Percentiles rank a stretch among this genome's conserved stretches.
Evolutionary conservation across 2,888 invertebrate genomes (phyloP).

Genomic region (Cryptocephalus primarius): DNA sequence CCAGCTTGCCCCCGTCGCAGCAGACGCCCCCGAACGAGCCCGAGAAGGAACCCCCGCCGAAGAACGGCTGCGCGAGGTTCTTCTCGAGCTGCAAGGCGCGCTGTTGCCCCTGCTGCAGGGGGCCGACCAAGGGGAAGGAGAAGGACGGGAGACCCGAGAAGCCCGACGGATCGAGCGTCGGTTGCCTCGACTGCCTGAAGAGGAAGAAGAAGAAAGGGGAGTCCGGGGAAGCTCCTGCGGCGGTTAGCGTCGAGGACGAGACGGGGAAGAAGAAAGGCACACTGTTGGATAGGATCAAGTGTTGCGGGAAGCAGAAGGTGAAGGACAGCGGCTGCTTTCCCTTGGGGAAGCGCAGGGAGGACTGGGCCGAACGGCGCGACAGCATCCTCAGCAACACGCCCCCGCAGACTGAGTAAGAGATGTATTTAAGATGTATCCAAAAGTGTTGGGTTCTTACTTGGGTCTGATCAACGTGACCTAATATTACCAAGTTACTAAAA

Average conservation of each 20-base stretch:
- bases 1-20: slow-evolving; percentile 21
- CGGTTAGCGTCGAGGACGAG: slow-evolving; percentile 32
- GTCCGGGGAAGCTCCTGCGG: slow-evolving; percentile 9
- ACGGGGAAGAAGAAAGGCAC: slow-evolving; percentile 28
- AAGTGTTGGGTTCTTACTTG: too few relatives aligned
- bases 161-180: slow-evolving; percentile 17
- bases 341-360: slow-evolving; percentile 30
- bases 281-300: slow-evolving; percentile 28
- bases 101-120: slow-evolving; percentile 17
- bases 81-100: slow-evolving; percentile 22
- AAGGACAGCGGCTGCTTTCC: slow-evolving; percentile 34
- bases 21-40: slow-evolving; percentile 17
- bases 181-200: slow-evolving; percentile 40
- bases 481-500: too few relatives aligned
- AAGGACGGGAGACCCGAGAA: slow-evolving; percentile 2
- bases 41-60: slow-evolving; percentile 17
- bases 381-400: slow-evolving; percentile 43
- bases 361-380: slow-evolving; percentile 43
- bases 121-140: slow-evolving; percentile 1
- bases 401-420: slow-evolving; percentile 27
- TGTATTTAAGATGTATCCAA: not conserved
- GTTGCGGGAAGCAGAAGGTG: slow-evolving; percentile 39
- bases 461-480: too few relatives aligned
- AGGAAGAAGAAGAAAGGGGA: slow-evolving; percentile 14
- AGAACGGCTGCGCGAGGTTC: slow-evolving; percentile 23